Conservation (phyloP, 2,797 vertebrate genomes). For the Garrulus glandarius region DNA sequence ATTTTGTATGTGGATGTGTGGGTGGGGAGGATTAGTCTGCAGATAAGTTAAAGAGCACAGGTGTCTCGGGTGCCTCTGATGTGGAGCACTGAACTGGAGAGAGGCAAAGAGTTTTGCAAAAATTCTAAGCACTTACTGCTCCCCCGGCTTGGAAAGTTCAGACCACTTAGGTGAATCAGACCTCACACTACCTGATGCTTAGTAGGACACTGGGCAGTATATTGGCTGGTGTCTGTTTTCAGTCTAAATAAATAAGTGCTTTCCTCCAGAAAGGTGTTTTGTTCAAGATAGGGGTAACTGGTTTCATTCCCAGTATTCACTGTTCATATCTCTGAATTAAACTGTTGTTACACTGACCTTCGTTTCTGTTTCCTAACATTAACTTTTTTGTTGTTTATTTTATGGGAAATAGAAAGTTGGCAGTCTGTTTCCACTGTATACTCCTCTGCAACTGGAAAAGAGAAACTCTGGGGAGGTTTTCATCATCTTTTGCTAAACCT, state of each 20-base stretch:
- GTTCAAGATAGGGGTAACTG: background rate
- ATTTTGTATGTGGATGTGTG: background rate
- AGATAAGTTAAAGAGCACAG: background rate
- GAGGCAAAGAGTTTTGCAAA: background rate
- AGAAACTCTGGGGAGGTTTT: background rate
- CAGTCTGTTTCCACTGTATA: background rate
- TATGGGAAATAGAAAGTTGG: background rate
- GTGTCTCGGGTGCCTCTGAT: background rate
- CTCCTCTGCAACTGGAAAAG: background rate
- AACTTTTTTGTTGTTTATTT: background rate
- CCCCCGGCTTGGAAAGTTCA: background rate
- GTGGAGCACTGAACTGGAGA: background rate
- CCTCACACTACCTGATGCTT: background rate
- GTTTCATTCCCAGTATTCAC: background rate
- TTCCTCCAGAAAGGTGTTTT: background rate
- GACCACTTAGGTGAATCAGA: background rate
- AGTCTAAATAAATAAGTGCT: background rate
- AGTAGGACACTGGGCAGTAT: background rate
- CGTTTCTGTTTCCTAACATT: background rate
- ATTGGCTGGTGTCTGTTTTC: background rate
- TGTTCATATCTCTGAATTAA: background rate
- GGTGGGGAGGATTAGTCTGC: background rate
- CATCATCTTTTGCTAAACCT: background rate
- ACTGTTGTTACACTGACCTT: background rate
- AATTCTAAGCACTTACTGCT: background rate